Percentiles rank a stretch among this genome's conserved stretches.
Conservation (phyloP, 2,888 invertebrate genomes). For the Mamestra brassicae region DNA sequence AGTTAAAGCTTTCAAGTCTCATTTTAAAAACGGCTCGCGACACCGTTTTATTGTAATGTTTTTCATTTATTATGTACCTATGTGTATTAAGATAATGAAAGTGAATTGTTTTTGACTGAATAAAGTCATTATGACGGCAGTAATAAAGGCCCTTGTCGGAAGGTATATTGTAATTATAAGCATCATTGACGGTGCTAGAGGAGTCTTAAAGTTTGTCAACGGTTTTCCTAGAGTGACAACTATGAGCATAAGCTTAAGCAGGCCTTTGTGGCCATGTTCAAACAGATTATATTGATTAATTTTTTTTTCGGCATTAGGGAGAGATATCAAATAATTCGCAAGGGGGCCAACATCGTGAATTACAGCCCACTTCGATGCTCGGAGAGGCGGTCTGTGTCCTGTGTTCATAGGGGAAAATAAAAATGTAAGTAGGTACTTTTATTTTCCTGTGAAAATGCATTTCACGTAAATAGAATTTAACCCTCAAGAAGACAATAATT, state of each 20-base stretch:
- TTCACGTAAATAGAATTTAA: no score
- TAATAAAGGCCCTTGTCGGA: background rate
- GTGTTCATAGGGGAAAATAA: no score
- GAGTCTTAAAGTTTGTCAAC: background rate
- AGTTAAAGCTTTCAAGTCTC: conserved; percentile 70
- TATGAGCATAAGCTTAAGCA: background rate
- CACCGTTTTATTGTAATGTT: conserved; percentile 70
- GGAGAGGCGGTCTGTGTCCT: no score
- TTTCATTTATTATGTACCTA: conserved; percentile 36
- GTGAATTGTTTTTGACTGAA: conserved; percentile 15
- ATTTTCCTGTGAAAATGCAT: no score
- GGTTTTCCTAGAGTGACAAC: background rate
- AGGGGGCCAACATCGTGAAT: no score
- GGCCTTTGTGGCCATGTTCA: no score
- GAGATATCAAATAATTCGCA: background rate
- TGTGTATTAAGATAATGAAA: conserved; percentile 30
- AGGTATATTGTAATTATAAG: background rate
- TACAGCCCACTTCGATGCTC: no score
- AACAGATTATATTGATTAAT: no score
- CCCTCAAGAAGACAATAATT: no score
- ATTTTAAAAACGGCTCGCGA: conserved; percentile 69
- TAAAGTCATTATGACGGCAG: background rate
- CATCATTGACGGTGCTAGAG: background rate
- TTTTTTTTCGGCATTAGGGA: no score
- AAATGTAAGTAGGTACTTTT: background rate